phyloP scores from a whole-genome alignment of 2,797 vertebrate species.

The Xerus rutilus region DNA sequence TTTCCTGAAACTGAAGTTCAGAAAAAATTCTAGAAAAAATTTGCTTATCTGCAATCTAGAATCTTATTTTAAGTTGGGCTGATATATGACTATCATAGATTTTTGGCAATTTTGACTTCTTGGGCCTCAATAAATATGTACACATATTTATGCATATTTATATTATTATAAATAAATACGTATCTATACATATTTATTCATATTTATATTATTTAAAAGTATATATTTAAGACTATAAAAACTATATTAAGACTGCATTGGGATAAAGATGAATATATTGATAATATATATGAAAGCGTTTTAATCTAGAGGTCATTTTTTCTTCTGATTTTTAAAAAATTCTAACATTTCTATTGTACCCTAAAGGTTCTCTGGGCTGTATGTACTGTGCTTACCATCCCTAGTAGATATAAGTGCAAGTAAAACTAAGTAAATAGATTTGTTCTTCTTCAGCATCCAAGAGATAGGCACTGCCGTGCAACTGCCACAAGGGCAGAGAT shows the following conservation, averaged over 20 bases:
- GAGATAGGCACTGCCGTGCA: not conserved
- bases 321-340: conserved; percentile 14
- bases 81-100: not conserved
- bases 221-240: not conserved
- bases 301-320: not conserved
- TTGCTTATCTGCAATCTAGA: not conserved
- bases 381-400: not conserved
- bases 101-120: conserved; percentile 10
- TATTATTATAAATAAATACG: too few relatives aligned
- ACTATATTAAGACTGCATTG: not conserved
- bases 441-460: not conserved
- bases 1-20: not conserved
- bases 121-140: too few relatives aligned
- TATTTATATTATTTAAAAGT: too few relatives aligned
- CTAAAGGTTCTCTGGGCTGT: not conserved
- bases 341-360: not conserved
- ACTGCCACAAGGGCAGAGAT: not conserved
- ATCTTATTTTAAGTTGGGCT: not conserved
- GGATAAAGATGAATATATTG: not conserved
- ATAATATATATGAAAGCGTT: not conserved
- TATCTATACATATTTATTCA: too few relatives aligned
- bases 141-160: too few relatives aligned
- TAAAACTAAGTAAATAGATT: not conserved
- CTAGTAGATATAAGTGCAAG: not conserved
- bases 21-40: not conserved